These are phyloP conservation scores for Magallana gigas DNA, from an alignment of 1,140 invertebrate genomes.

Conservation along the genomic window DNA sequence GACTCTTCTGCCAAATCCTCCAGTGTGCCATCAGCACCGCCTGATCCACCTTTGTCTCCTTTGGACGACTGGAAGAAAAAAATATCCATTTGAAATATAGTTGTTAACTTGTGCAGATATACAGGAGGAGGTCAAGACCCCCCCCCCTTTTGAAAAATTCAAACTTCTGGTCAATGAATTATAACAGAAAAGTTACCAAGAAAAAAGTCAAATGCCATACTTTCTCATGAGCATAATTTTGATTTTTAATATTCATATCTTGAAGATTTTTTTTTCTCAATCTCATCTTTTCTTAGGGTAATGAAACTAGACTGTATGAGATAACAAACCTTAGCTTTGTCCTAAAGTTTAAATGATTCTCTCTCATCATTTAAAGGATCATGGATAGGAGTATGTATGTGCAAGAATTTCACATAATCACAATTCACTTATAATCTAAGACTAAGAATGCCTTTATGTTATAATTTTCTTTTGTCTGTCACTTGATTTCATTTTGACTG, in stretches of 20 bases:
- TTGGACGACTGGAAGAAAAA: slow-evolving; percentile 70
- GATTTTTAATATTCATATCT: neutral
- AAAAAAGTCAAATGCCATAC: neutral
- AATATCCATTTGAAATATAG: neutral
- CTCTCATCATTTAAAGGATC: too few relatives aligned
- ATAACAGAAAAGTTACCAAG: neutral
- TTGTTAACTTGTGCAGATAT: neutral
- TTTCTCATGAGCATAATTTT: neutral
- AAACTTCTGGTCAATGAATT: neutral
- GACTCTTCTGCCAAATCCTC: slow-evolving; percentile 63
- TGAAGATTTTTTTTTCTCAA: too few relatives aligned
- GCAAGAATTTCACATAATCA: too few relatives aligned
- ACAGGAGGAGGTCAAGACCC: neutral
- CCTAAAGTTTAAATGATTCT: too few relatives aligned
- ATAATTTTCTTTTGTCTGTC: too few relatives aligned
- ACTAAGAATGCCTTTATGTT: too few relatives aligned
- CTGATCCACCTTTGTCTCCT: slow-evolving; percentile 71
- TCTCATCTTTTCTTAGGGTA: too few relatives aligned
- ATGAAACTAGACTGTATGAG: too few relatives aligned
- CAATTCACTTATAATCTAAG: neutral
- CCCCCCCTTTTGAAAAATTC: neutral
- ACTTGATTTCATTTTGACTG: too few relatives aligned
- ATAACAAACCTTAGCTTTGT: too few relatives aligned
- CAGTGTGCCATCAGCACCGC: slow-evolving; percentile 59
- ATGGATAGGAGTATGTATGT: too few relatives aligned